Evolutionary conservation across 2,888 invertebrate species (phyloP).

Genomic region (Melanotus villosus): DNA sequence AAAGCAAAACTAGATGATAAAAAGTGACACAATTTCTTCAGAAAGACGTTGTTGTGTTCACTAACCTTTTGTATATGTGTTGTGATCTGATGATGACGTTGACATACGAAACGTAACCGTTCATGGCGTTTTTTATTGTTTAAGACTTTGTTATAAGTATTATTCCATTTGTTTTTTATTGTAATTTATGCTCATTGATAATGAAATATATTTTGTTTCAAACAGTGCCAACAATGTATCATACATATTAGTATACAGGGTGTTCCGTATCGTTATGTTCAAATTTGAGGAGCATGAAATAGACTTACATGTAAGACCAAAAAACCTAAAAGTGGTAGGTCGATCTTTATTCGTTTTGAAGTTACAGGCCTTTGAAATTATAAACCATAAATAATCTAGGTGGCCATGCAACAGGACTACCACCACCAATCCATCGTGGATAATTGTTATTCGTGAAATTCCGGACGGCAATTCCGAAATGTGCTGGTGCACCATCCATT

Average conservation of each 20-base stretch:
- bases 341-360: too few relatives aligned
- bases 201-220: constrained; percentile 67
- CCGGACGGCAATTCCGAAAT: too few relatives aligned
- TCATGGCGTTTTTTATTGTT: constrained; percentile 59
- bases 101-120: constrained; percentile 57
- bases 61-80: constrained; percentile 60
- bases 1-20: constrained; percentile 89
- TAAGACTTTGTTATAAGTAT: constrained; percentile 65
- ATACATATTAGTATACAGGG: constrained; percentile 57
- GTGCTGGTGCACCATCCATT: too few relatives aligned
- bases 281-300: too few relatives aligned
- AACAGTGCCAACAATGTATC: constrained; percentile 67
- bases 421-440: too few relatives aligned
- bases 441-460: too few relatives aligned
- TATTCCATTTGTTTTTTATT: constrained; percentile 64
- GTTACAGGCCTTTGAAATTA: too few relatives aligned
- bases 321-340: too few relatives aligned
- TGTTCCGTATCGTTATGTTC: too few relatives aligned
- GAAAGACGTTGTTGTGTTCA: constrained; percentile 51
- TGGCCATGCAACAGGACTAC: too few relatives aligned
- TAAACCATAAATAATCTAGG: too few relatives aligned
- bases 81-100: constrained; percentile 63
- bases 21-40: constrained; percentile 73
- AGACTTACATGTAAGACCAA: too few relatives aligned
- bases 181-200: constrained; percentile 62